Evolutionary conservation across 2,797 vertebrate species (phyloP).

Genomic region (Gadopsis marmoratus): DNA sequence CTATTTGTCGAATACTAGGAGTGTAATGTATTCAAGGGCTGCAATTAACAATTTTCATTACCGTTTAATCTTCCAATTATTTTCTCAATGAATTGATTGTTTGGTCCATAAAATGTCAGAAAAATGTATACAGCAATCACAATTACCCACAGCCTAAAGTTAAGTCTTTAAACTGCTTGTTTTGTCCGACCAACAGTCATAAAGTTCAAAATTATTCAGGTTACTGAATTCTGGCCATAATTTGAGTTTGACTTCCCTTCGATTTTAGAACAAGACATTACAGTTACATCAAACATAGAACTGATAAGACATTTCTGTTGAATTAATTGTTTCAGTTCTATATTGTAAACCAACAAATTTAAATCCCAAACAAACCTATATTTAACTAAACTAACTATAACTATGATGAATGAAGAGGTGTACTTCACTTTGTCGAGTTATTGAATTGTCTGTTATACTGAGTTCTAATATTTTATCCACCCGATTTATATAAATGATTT

Average conservation of each 20-base stretch:
- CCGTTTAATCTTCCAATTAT: not conserved
- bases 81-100: not conserved
- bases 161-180: not conserved
- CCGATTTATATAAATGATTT: not conserved
- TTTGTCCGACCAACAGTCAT: not conserved
- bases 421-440: not conserved
- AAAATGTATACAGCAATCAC: not conserved
- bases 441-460: not conserved
- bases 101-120: not conserved
- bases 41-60: not conserved
- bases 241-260: no score
- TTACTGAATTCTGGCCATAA: no score
- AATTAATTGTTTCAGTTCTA: not conserved
- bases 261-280: no score
- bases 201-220: not conserved
- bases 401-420: not conserved
- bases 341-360: not conserved
- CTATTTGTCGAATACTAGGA: not conserved
- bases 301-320: no score
- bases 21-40: not conserved
- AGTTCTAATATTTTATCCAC: not conserved
- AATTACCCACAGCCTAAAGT: not conserved
- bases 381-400: no score
- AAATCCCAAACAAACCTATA: no score
- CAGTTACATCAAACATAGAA: no score